Conservation (phyloP, 2,113 vertebrate genomes). For the Gymnobelideus leadbeateri region DNA sequence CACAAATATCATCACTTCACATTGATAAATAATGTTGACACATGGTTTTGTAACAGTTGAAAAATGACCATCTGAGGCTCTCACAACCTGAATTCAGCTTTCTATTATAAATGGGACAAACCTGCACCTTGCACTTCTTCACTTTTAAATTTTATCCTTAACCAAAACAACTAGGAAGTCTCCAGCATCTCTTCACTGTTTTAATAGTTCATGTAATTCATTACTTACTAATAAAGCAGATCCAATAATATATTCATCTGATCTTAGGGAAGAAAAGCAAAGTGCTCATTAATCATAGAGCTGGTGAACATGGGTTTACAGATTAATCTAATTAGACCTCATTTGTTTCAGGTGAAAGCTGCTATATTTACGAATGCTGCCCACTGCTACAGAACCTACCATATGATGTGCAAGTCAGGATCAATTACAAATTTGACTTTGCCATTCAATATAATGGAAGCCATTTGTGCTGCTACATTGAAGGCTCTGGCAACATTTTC, state of each 20-base stretch:
- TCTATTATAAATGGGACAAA: slow-evolving; percentile 19
- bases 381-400: slow-evolving; percentile 45
- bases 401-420: slow-evolving; percentile 60
- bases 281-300: slow-evolving; percentile 73
- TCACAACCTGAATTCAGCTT: slow-evolving; percentile 50
- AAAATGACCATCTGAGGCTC: slow-evolving; percentile 68
- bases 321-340: slow-evolving; percentile 77
- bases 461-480: slow-evolving; percentile 35
- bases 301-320: slow-evolving; percentile 58
- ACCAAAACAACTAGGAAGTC: not conserved
- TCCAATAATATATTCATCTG: slow-evolving; percentile 22
- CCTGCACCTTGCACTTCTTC: not conserved
- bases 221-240: slow-evolving; percentile 44
- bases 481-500: slow-evolving; percentile 74
- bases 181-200: slow-evolving; percentile 3
- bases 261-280: slow-evolving; percentile 43
- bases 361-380: slow-evolving; percentile 45
- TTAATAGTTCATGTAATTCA: slow-evolving; percentile 43
- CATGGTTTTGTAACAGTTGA: slow-evolving; percentile 74
- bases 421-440: slow-evolving; percentile 70
- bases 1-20: slow-evolving; percentile 64
- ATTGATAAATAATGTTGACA: slow-evolving; percentile 80
- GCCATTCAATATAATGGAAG: slow-evolving; percentile 45
- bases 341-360: slow-evolving; percentile 72
- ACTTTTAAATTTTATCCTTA: not conserved